Evolutionary conservation across 2,797 vertebrate species (phyloP).

Genomic region (Mormyrus proboscirostris): DNA sequence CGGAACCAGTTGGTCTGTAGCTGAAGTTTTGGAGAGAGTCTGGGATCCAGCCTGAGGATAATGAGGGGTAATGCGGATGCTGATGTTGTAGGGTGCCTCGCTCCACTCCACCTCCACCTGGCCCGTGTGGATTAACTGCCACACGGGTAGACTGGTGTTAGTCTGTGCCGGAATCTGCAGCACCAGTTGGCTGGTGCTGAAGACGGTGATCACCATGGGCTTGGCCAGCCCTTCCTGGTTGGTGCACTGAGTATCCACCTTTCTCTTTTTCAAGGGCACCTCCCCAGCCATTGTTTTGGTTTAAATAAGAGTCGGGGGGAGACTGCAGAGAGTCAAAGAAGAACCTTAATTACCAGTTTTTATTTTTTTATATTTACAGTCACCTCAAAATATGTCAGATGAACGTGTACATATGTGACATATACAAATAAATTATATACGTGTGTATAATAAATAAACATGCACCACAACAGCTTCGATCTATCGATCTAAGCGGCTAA

Average conservation of each 20-base stretch:
- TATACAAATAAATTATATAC: neutral
- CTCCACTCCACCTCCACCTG: constrained; percentile 40
- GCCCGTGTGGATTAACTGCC: constrained; percentile 39
- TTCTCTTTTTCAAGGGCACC: constrained; percentile 31
- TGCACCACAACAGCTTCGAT: neutral
- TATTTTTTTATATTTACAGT: neutral
- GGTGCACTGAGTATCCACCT: neutral
- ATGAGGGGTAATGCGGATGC: constrained; percentile 34
- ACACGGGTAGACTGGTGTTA: constrained; percentile 44
- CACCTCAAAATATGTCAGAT: neutral
- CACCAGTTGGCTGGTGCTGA: constrained; percentile 28
- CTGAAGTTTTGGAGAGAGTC: constrained; percentile 5
- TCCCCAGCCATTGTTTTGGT: constrained; percentile 32
- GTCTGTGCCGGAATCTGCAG: constrained; percentile 37
- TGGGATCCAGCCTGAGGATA: constrained; percentile 8
- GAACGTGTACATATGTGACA: neutral
- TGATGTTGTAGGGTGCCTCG: constrained; percentile 40
- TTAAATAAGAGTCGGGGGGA: neutral
- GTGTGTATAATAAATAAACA: neutral
- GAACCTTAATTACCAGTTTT: neutral
- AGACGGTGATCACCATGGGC: constrained; percentile 17
- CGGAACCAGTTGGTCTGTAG: neutral
- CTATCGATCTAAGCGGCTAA: neutral
- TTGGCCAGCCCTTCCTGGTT: neutral
- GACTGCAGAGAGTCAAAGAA: neutral